Base-by-base conservation (phyloP, 2,113 vertebrate species). In the Psettodes erumei region DNA sequence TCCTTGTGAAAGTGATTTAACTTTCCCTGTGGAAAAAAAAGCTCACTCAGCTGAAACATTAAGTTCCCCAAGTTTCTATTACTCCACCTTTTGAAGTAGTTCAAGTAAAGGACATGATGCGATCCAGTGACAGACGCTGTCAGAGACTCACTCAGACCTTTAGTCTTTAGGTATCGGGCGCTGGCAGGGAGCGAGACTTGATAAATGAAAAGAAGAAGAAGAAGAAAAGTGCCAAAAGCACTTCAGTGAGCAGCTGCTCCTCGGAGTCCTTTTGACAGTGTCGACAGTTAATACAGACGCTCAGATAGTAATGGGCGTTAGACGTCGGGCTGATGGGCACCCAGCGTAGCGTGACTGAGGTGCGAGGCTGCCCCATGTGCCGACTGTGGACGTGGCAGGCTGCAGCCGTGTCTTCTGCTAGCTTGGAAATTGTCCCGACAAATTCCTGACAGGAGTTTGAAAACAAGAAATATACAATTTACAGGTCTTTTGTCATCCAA, bases 1-100 rank as follows among this genome's bases (percentile, higher is more conserved):
- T 32, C 27, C 4, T 18, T 23, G 25, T 47, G 60, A 48, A 71
- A 78, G 37, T 56, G 21, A n/a, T 75, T 65, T 67, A 56, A 77
- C 72, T 81, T 74, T 73, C 43, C 19, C 69, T 28, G 43, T 56
- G 58, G 84, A 76, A 69, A 79, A n/a, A n/a, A 84, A 75, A 68
- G 70, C 76, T 89, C 85, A 69, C 54, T 86, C 89, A 85, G 69
- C 89, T 85, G 83, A 79, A 87, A 88, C 86, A 82, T 86, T 87
- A 85, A 82, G 79, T 90, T 89, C 76, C 77, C 73, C 56, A 70
- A 77, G 63, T 82, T 87, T 86, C 78, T 67, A 86, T 92, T 82
- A 86, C 84, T 86, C 47, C 40, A 68, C 53, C 84, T 85, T n/a
- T 35, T 40, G 69, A 82, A 81, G 79, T 43, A 56, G 70, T 75